These are phyloP conservation scores for Scaptomyza tumidula DNA, from an alignment of 2,888 invertebrate genomes.

Conservation along the genomic window DNA sequence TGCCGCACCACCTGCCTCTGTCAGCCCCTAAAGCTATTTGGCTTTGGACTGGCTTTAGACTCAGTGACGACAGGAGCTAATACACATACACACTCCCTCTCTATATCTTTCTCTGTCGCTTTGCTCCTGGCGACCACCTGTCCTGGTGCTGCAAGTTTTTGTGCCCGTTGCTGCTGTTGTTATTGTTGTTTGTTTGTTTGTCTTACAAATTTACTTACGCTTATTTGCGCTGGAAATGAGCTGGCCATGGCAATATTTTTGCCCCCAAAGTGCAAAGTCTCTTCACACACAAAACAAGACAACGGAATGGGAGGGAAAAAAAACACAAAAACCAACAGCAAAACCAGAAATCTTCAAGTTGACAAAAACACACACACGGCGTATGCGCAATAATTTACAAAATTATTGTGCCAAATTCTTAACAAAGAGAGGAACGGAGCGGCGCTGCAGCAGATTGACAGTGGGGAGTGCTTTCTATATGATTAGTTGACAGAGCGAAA, in stretches of 20 bases:
- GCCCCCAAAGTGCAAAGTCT: conserved; percentile 60
- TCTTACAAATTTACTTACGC: conserved; percentile 80
- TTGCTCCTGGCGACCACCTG: conserved; percentile 59
- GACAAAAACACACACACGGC: conserved; percentile 67
- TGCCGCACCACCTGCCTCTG: conserved; percentile 33
- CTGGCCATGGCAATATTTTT: conserved; percentile 41
- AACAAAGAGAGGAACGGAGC: neutral
- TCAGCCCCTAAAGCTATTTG: conserved; percentile 63
- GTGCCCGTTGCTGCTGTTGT: conserved; percentile 7
- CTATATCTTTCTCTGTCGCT: neutral
- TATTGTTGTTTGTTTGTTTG: conserved; percentile 66
- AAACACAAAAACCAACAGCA: neutral
- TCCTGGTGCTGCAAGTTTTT: conserved; percentile 51
- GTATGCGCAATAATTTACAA: conserved; percentile 75
- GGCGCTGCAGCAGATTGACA: conserved; percentile 30
- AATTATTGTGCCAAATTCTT: conserved; percentile 67
- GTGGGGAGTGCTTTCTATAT: conserved; percentile 65
- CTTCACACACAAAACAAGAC: conserved; percentile 4
- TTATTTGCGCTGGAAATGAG: conserved; percentile 76
- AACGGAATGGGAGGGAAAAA: neutral
- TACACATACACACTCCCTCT: conserved; percentile 1
- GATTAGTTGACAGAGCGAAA: conserved; percentile 70
- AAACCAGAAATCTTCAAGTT: conserved; percentile 38
- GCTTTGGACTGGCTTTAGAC: conserved; percentile 67
- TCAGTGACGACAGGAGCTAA: conserved; percentile 10